Conservation (phyloP, 2,113 vertebrate genomes). For the Lichenostomus cassidix region DNA sequence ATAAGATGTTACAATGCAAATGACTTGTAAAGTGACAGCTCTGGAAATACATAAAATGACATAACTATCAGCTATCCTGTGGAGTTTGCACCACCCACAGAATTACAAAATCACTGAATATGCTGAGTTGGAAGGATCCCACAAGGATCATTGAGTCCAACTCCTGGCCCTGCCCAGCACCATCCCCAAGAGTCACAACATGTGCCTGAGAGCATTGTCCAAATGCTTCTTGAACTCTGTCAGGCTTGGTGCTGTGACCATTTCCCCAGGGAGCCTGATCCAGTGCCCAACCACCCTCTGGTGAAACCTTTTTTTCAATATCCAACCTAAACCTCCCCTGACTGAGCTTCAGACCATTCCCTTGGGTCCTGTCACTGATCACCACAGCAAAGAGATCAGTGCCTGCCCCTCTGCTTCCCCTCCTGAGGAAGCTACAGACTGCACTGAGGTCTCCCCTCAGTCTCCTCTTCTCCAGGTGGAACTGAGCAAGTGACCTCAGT, state of each 20-base stretch:
- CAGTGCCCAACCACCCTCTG: neutral
- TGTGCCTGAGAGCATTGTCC: rapidly evolving
- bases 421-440: neutral
- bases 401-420: neutral
- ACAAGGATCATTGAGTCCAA: neutral
- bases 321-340: neutral
- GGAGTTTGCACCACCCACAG: neutral
- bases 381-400: neutral
- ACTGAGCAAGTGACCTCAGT: neutral
- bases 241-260: neutral
- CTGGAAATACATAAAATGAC: neutral
- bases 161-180: neutral
- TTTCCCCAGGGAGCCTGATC: neutral
- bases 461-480: neutral
- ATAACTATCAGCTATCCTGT: neutral
- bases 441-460: neutral
- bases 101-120: neutral
- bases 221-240: neutral
- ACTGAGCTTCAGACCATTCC: neutral
- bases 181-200: neutral
- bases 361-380: neutral
- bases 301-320: neutral
- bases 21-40: neutral
- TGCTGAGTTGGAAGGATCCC: neutral
- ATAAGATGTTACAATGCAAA: neutral